Evolutionary conservation across 2,888 invertebrate genomes (phyloP).

Genomic region (Drosophila acutilabella): DNA sequence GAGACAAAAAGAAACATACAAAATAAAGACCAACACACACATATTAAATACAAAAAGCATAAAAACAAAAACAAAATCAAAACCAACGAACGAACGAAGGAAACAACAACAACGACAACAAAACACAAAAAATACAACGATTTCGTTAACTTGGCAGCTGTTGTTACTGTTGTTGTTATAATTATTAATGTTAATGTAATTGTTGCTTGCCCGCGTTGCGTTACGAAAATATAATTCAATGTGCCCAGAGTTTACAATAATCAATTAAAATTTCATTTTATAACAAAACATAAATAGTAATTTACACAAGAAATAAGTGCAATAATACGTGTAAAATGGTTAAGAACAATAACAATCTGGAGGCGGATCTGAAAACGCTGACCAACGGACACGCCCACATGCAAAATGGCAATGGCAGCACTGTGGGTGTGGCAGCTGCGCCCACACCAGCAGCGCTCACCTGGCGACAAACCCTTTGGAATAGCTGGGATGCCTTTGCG

Average conservation of each 20-base stretch:
- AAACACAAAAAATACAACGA: constrained; percentile 25
- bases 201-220: constrained; percentile 51
- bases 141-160: constrained; percentile 51
- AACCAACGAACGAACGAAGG: constrained; percentile 11
- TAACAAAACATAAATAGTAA: constrained; percentile 9
- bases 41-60: constrained; percentile 4
- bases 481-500: constrained; percentile 76
- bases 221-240: constrained; percentile 38
- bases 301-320: constrained; percentile 22
- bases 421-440: constrained; percentile 28
- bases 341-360: constrained; percentile 76
- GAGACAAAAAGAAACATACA: constrained; percentile 39
- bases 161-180: constrained; percentile 24
- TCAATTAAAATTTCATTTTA: constrained; percentile 15
- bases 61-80: constrained; percentile 39
- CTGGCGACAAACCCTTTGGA: constrained; percentile 63
- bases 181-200: constrained; percentile 38
- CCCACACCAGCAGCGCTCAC: constrained; percentile 6
- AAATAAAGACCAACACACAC: constrained; percentile 39
- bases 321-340: constrained; percentile 65
- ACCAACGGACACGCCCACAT: constrained; percentile 30
- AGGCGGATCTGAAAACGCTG: constrained; percentile 34
- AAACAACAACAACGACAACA: constrained; percentile 34
- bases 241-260: constrained; percentile 32
- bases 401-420: constrained; percentile 58